Evolutionary conservation across 2,888 invertebrate genomes (phyloP).

Genomic region (Meloe dianella): DNA sequence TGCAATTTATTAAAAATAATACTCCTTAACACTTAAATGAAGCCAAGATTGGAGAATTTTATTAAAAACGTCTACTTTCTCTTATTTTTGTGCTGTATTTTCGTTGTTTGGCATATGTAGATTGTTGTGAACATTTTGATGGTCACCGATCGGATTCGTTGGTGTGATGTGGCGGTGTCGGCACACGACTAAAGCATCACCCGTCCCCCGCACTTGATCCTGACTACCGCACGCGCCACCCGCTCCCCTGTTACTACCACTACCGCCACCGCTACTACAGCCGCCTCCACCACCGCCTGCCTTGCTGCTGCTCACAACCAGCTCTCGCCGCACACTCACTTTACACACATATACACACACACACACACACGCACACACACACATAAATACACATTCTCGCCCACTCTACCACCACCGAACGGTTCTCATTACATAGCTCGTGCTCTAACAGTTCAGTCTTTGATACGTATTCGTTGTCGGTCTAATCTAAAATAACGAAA

Average conservation of each 20-base stretch:
- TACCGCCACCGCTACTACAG: slow-evolving; percentile 37
- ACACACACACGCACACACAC: neutral
- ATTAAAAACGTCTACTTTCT: too few species aligned
- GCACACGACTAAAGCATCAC: slow-evolving; percentile 59
- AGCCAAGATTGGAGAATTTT: too few species aligned
- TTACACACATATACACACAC: slow-evolving; percentile 26
- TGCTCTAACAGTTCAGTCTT: slow-evolving; percentile 25
- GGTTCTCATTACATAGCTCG: slow-evolving; percentile 27
- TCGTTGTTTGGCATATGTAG: too few species aligned
- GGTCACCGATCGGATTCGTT: slow-evolving; percentile 48
- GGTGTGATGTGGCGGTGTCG: slow-evolving; percentile 61
- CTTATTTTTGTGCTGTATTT: too few species aligned
- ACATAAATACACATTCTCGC: slow-evolving; percentile 16
- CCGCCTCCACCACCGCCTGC: slow-evolving; percentile 34
- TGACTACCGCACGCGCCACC: slow-evolving; percentile 53
- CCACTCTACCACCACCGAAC: slow-evolving; percentile 26
- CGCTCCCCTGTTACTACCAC: slow-evolving; percentile 40
- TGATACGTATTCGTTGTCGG: slow-evolving; percentile 17
- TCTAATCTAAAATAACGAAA: neutral
- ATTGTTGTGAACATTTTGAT: slow-evolving; percentile 44
- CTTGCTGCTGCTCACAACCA: slow-evolving; percentile 33
- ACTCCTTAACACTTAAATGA: too few species aligned
- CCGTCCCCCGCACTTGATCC: slow-evolving; percentile 47
- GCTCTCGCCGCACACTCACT: slow-evolving; percentile 35
- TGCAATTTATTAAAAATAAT: too few species aligned